Conservation (phyloP, 2,888 invertebrate species). For the Caenorhabditis zanzibari region DNA sequence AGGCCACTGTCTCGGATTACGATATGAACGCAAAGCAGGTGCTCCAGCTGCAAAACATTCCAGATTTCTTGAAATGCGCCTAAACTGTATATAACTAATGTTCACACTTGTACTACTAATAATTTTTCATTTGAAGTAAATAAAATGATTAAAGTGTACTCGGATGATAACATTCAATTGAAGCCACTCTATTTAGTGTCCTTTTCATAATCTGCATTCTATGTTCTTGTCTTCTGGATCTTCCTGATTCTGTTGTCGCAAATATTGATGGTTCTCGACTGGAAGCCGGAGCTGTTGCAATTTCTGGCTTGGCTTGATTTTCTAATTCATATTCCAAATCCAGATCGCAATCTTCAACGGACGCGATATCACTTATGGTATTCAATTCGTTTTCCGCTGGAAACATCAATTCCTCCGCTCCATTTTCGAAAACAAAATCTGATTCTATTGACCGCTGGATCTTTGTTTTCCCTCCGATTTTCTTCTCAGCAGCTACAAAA, state of each 20-base stretch:
- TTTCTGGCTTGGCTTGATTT: neutral
- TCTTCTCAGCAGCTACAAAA: conserved; percentile 24
- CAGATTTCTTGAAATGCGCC: conserved; percentile 69
- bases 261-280: conserved; percentile 25
- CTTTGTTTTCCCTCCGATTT: conserved; percentile 8
- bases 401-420: conserved; percentile 52
- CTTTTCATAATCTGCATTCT: conserved; percentile 21
- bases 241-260: conserved; percentile 33
- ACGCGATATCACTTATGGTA: conserved; percentile 43
- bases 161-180: conserved; percentile 19
- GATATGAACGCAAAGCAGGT: conserved; percentile 69
- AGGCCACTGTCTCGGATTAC: conserved; percentile 73
- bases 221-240: conserved; percentile 15
- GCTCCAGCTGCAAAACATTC: conserved; percentile 61
- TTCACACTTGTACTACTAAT: conserved; percentile 21
- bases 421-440: conserved; percentile 37
- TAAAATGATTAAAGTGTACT: conserved; percentile 5
- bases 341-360: conserved; percentile 1
- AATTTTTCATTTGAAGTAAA: neutral
- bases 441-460: neutral
- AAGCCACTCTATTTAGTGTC: conserved; percentile 28
- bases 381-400: conserved; percentile 55
- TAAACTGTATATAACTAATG: conserved; percentile 3
- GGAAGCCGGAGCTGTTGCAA: neutral
- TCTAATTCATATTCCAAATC: conserved; percentile 13